Percentiles rank a stretch among this genome's conserved stretches.
phyloP scores from a whole-genome alignment of 2,797 vertebrate genomes.

The Synaphobranchus kaupii region DNA sequence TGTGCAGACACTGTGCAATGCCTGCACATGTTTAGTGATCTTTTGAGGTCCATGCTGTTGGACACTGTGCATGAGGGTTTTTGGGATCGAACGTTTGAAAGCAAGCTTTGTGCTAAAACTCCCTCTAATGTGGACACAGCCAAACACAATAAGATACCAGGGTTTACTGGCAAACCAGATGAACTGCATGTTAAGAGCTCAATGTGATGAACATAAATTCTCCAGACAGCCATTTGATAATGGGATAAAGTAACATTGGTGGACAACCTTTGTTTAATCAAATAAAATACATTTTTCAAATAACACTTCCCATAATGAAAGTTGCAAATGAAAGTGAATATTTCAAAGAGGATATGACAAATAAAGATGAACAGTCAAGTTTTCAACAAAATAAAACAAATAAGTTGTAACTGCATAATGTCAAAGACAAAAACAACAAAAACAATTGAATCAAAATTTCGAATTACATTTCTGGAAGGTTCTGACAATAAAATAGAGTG shows the following conservation, averaged over 20 bases:
- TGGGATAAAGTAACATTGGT: neutral
- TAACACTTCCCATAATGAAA: neutral
- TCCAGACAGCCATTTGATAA: neutral
- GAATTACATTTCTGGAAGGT: neutral
- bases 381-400: neutral
- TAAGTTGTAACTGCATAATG: neutral
- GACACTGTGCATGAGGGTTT: neutral
- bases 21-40: neutral
- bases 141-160: neutral
- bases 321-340: neutral
- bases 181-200: neutral
- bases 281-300: neutral
- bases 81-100: neutral
- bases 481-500: neutral
- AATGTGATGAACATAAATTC: neutral
- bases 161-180: neutral
- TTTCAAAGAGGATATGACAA: neutral
- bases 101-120: too few species aligned
- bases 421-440: neutral
- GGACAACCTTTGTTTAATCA: neutral
- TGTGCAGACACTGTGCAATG: neutral
- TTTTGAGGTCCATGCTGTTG: neutral
- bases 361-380: neutral
- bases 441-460: neutral
- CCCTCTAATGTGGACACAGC: neutral